phyloP scores from a whole-genome alignment of 2,888 invertebrate genomes.

The Polydrusus tereticollis region DNA sequence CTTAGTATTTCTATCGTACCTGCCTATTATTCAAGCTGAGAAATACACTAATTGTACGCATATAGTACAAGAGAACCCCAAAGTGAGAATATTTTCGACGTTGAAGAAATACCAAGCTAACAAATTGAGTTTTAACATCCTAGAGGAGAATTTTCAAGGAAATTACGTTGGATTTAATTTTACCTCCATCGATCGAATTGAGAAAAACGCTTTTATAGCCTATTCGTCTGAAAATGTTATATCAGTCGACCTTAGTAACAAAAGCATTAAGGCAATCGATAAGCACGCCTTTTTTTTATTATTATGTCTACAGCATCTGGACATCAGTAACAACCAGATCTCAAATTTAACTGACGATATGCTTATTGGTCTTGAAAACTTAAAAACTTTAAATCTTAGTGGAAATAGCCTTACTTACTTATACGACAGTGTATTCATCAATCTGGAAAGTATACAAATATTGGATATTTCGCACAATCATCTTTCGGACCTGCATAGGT shows the following conservation, averaged over 20 bases:
- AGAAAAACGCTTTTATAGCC: slow-evolving; percentile 57
- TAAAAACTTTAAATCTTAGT: slow-evolving; percentile 54
- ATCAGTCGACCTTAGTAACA: slow-evolving; percentile 54
- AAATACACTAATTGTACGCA: background rate
- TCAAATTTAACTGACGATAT: slow-evolving; percentile 48
- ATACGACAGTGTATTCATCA: slow-evolving; percentile 44
- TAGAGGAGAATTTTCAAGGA: slow-evolving; percentile 50
- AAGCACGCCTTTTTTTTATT: slow-evolving; percentile 57
- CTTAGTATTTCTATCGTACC: background rate
- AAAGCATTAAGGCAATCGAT: slow-evolving; percentile 55
- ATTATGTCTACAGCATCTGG: slow-evolving; percentile 56
- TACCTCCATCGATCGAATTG: slow-evolving; percentile 48
- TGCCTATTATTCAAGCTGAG: background rate
- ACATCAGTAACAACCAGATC: slow-evolving; percentile 57
- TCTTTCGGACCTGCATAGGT: slow-evolving; percentile 46
- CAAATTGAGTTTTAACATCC: slow-evolving; percentile 53
- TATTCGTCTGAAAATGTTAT: slow-evolving; percentile 56
- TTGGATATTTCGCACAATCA: slow-evolving; percentile 59
- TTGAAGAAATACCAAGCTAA: slow-evolving; percentile 57
- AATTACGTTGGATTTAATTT: slow-evolving; percentile 55
- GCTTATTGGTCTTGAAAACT: slow-evolving; percentile 51
- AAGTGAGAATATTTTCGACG: slow-evolving; percentile 53
- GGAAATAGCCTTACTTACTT: slow-evolving; percentile 53
- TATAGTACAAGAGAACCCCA: slow-evolving; percentile 5
- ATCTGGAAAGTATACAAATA: slow-evolving; percentile 45